A percentile compares a stretch with the other conserved stretches of the same genome.
phyloP scores from a whole-genome alignment of 2,113 vertebrate genomes.

The Xyliphius kryptos region DNA sequence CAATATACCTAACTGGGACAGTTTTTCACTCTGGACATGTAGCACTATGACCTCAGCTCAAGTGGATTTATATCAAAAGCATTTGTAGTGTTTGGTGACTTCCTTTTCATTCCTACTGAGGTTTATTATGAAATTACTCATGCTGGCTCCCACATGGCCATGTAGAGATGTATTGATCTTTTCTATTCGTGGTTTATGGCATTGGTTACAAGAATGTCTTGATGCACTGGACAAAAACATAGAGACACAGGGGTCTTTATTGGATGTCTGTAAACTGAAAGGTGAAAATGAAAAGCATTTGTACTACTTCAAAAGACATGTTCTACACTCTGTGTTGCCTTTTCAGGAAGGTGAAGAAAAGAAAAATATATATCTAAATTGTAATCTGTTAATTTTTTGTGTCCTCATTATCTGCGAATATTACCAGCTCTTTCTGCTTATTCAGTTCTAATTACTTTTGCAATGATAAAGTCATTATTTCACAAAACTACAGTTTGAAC shows the following conservation, averaged over 20 bases:
- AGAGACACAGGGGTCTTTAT: constrained; percentile 1
- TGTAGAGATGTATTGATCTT: constrained; percentile 19
- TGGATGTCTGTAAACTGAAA: not conserved
- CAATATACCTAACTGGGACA: constrained; percentile 25
- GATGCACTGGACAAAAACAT: not conserved
- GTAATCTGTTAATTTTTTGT: too few relatives aligned
- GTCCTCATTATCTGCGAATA: too few relatives aligned
- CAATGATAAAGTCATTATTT: too few relatives aligned
- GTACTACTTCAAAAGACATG: too few relatives aligned
- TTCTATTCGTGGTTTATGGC: constrained; percentile 7
- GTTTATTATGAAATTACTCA: constrained; percentile 25
- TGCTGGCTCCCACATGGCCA: not conserved
- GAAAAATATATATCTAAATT: too few relatives aligned
- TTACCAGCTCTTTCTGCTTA: too few relatives aligned
- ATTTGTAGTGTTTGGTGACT: not conserved
- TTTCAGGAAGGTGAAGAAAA: too few relatives aligned
- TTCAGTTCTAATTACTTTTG: too few relatives aligned
- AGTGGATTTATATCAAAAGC: constrained; percentile 8
- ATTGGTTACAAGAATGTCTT: not conserved
- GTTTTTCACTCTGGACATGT: constrained; percentile 15
- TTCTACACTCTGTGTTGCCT: too few relatives aligned
- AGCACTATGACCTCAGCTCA: not conserved
- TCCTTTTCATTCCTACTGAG: not conserved
- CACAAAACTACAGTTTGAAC: too few relatives aligned
- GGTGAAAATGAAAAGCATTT: too few relatives aligned